These are phyloP conservation scores for Gobionotothen gibberifrons DNA, from an alignment of 2,797 vertebrate species.

Conservation along the genomic window DNA sequence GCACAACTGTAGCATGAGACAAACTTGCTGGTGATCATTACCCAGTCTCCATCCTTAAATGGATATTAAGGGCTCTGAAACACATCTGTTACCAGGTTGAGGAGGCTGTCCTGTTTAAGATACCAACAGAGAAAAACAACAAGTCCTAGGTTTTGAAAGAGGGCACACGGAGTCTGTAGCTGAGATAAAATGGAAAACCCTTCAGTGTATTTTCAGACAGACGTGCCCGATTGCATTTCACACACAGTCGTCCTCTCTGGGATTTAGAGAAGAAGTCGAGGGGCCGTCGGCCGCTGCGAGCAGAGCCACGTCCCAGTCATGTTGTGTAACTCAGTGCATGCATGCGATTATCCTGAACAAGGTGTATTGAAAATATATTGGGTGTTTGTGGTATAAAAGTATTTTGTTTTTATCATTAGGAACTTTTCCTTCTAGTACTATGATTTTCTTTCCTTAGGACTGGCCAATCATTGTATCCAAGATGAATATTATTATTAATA, in stretches of 20 bases:
- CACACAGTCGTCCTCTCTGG: constrained; percentile 51
- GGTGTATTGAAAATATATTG: constrained; percentile 85
- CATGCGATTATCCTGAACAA: constrained; percentile 86
- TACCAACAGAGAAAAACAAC: constrained; percentile 44
- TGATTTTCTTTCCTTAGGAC: constrained; percentile 69
- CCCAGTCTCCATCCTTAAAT: constrained; percentile 82
- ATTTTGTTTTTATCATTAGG: constrained; percentile 76
- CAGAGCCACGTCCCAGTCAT: constrained; percentile 81
- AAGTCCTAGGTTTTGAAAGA: constrained; percentile 52
- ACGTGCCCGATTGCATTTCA: constrained; percentile 45
- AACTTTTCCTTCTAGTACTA: constrained; percentile 67
- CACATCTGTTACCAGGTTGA: constrained; percentile 77
- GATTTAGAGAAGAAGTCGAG: constrained; percentile 46
- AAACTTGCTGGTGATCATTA: constrained; percentile 76
- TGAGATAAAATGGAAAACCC: constrained; percentile 23
- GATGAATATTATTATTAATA: constrained; percentile 67
- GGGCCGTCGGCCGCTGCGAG: constrained; percentile 65
- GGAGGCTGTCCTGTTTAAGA: constrained; percentile 60
- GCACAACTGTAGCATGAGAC: constrained; percentile 85
- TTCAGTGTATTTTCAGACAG: constrained; percentile 29
- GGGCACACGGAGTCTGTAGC: constrained; percentile 36
- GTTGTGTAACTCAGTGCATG: constrained; percentile 87
- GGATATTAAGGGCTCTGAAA: constrained; percentile 85
- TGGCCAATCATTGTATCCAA: constrained; percentile 77
- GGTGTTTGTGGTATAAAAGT: constrained; percentile 84